These are phyloP conservation scores for Eumacrocentrus americanus DNA, from an alignment of 2,888 invertebrate species.

Conservation along the genomic window DNA sequence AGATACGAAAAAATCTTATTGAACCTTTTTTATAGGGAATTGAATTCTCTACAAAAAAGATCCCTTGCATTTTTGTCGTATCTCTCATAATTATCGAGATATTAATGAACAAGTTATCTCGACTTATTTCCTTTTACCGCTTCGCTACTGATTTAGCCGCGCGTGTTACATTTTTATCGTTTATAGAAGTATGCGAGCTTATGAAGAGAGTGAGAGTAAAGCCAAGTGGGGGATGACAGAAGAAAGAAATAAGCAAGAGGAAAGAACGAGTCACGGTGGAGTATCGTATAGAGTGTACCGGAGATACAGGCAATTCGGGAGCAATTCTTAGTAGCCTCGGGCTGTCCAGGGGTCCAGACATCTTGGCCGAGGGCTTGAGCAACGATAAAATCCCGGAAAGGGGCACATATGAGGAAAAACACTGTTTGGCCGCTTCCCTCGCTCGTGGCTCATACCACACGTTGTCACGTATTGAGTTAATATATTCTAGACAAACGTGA, in stretches of 20 bases:
- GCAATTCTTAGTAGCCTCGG: conserved; percentile 49
- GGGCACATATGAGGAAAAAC: conserved; percentile 12
- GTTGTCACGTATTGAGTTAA: conserved; percentile 16
- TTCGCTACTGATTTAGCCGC: conserved; percentile 4
- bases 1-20: too few species aligned
- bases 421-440: background rate
- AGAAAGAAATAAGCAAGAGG: conserved; percentile 15
- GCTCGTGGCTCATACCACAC: background rate
- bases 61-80: too few species aligned
- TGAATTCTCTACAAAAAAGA: too few species aligned
- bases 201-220: background rate
- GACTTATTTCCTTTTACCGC: too few species aligned
- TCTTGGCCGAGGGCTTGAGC: conserved; percentile 31
- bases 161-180: conserved; percentile 44
- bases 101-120: background rate
- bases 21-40: too few species aligned
- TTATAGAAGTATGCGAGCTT: too few species aligned
- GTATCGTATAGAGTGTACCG: conserved; percentile 36
- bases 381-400: conserved; percentile 38
- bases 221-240: conserved; percentile 12
- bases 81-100: background rate
- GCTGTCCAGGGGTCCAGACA: conserved; percentile 30
- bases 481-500: conserved; percentile 56
- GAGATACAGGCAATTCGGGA: conserved; percentile 56
- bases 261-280: conserved; percentile 25